Base-by-base conservation (phyloP, 2,797 vertebrate species). In the Myotis myotis region DNA sequence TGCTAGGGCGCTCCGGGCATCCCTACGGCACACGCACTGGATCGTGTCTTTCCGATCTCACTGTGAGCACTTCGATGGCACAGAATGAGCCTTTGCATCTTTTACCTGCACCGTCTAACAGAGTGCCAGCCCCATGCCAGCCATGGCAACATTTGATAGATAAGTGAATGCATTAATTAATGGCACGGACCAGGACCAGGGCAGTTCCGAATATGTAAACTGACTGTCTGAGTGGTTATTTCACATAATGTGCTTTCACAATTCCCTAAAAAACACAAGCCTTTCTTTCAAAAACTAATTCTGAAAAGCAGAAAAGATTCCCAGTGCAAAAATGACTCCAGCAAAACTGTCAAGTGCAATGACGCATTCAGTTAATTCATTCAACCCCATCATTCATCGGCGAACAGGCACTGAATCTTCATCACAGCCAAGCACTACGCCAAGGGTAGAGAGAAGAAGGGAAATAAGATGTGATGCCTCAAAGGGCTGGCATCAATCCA, bases 391-490 rank as follows among this genome's bases (percentile, higher is more conserved):
- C 95, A 70, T 94, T 96, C 95, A 96, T 72, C 90, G 82, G 44
- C 92, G 93, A 85, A 92, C 94, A 96, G 41, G 72, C 33, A 80
- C 60, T 93, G 76, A 89, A 90, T 94, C 92, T 94, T 93, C 90
- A 86, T 96, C 89, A 92, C 15, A 23, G 9, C 23, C 38, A 44
- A 75, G 72, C 70, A 49, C 44, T 64, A 57, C 41, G 60, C 92
- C 95, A 89, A 64, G 36, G 38, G 17, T 33, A 13, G 44, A 87
- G 60, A 87, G 53, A 87, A 60, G 19, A 60, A 19, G 30, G 66
- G 33, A 75, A 92, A 19, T 62, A 74, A 79, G 85, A 72, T 51
- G 49, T 28, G 28, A 38, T 64, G 38, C 78, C 84, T 82, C 0
- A 13, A 19, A 38, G 11, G 12, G 6, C 12, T 25, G 60, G 11